These are phyloP conservation scores for Dione juno DNA, from an alignment of 2,888 invertebrate species.

Conservation along the genomic window DNA sequence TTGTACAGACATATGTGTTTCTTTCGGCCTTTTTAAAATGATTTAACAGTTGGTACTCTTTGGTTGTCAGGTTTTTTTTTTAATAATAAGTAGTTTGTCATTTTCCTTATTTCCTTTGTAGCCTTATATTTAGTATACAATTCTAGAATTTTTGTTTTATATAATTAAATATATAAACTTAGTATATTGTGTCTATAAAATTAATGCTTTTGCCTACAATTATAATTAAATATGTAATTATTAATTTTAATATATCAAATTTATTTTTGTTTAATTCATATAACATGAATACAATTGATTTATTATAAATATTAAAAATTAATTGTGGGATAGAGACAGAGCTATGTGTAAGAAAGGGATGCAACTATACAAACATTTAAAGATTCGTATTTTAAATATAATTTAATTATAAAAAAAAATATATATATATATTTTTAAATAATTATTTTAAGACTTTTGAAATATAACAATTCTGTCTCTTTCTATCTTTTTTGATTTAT, in stretches of 20 bases:
- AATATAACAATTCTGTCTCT: too few species aligned
- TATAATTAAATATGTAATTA: neutral
- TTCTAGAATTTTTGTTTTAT: neutral
- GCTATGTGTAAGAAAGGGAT: neutral
- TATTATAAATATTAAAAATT: neutral
- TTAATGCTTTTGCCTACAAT: neutral
- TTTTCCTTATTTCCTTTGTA: neutral
- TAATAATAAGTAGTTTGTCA: constrained; percentile 2
- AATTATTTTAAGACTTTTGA: neutral
- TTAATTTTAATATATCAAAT: neutral
- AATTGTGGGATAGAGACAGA: neutral
- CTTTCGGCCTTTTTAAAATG: too few species aligned
- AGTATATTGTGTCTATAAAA: neutral
- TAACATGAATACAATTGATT: neutral
- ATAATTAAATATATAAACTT: neutral
- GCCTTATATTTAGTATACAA: neutral
- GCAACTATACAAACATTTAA: neutral
- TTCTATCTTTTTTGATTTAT: neutral
- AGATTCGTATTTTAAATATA: neutral
- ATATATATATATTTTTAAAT: neutral
- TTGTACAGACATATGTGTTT: too few species aligned
- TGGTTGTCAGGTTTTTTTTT: too few species aligned
- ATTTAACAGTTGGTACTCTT: too few species aligned
- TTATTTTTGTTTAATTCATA: neutral
- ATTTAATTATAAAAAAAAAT: too few species aligned